phyloP scores from a whole-genome alignment of 2,113 vertebrate genomes.

The Oreotragus oreotragus region DNA sequence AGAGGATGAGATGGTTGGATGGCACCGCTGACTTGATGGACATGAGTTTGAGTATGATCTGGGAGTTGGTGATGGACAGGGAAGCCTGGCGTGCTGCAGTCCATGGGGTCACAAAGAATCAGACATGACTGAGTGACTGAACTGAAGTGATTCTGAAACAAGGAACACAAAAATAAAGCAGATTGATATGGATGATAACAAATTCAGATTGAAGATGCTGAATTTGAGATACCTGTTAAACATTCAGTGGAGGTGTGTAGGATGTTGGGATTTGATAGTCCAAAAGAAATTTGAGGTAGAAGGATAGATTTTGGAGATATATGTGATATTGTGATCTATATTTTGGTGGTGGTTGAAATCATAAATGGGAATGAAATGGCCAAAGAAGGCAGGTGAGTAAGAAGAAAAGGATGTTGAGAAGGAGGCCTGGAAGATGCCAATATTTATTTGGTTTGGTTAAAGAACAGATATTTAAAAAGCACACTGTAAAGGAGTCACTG shows the following conservation, averaged over 20 bases:
- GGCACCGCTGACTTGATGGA: fast-evolving
- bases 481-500: neutral
- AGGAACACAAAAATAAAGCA: neutral
- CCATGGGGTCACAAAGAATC: neutral
- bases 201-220: neutral
- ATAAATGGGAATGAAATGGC: neutral
- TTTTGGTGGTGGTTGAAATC: neutral
- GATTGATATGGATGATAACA: neutral
- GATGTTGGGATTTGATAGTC: neutral
- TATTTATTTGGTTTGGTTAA: neutral
- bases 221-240: neutral
- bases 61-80: neutral
- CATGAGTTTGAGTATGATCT: neutral
- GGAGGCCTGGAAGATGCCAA: neutral
- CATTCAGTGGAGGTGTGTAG: neutral
- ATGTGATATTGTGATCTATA: neutral
- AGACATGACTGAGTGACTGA: fast-evolving
- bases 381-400: neutral
- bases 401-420: neutral
- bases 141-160: neutral
- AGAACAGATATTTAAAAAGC: neutral
- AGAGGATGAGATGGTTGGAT: neutral
- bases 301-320: neutral
- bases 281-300: neutral
- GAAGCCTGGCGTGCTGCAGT: neutral